Conservation (phyloP, 2,113 vertebrate species). For the Corydoras maculifer region DNA sequence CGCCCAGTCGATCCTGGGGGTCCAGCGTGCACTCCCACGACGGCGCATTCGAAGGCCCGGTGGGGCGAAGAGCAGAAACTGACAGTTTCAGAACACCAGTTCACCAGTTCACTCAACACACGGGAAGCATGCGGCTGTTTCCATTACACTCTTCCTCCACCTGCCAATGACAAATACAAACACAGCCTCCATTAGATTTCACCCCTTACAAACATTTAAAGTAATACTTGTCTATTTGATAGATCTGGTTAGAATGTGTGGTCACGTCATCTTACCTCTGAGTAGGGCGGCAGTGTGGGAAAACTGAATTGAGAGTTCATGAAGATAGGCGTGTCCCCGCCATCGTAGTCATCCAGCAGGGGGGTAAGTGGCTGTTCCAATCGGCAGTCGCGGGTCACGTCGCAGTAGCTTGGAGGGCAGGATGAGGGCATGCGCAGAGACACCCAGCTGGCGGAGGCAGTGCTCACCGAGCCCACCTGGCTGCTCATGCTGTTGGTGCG, state of each 20-base stretch:
- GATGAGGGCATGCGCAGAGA: slow-evolving; percentile 74
- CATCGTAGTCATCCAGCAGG: slow-evolving; percentile 76
- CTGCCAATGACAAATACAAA: slow-evolving; percentile 36
- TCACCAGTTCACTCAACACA: slow-evolving; percentile 55
- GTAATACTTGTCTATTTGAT: too few species aligned
- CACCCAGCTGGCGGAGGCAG: slow-evolving; percentile 81
- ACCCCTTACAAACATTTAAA: too few species aligned
- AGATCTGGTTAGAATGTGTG: too few species aligned
- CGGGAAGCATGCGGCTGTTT: slow-evolving; percentile 58
- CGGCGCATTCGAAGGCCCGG: neutral
- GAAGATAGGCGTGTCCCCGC: slow-evolving; percentile 86
- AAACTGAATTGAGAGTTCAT: slow-evolving; percentile 81
- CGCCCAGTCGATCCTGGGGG: neutral
- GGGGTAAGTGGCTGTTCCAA: slow-evolving; percentile 86
- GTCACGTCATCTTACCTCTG: slow-evolving; percentile 67
- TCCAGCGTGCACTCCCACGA: neutral
- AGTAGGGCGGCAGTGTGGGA: slow-evolving; percentile 76
- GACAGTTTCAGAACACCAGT: slow-evolving; percentile 31
- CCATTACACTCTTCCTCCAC: slow-evolving; percentile 59
- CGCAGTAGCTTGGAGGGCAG: slow-evolving; percentile 80
- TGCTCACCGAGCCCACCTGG: slow-evolving; percentile 64
- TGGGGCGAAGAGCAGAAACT: neutral
- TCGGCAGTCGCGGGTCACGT: slow-evolving; percentile 72
- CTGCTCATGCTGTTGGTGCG: slow-evolving; percentile 88
- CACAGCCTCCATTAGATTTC: too few species aligned